These are phyloP conservation scores for Tragelaphus buxtoni DNA, from an alignment of 2,113 vertebrate genomes.

Conservation along the genomic window DNA sequence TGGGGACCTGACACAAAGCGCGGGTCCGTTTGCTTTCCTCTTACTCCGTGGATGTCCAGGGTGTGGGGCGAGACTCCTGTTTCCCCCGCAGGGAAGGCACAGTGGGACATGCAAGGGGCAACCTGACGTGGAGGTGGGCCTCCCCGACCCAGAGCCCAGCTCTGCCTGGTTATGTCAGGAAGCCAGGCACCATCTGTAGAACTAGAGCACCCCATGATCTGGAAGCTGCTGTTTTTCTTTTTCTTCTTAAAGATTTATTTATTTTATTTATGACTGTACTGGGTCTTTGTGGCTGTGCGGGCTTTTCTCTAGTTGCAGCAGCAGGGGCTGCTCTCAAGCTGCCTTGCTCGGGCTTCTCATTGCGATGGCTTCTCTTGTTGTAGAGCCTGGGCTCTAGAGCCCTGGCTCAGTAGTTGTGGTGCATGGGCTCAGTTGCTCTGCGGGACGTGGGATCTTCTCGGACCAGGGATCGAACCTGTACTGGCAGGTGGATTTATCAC, in stretches of 20 bases:
- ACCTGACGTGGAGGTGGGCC: not conserved
- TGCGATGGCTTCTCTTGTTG: not conserved
- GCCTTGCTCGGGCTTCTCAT: accelerated
- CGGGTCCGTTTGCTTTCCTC: not conserved
- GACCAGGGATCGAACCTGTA: not conserved
- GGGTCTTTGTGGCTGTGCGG: not conserved
- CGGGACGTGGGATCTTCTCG: not conserved
- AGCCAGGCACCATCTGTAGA: not conserved
- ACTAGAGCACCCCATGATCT: not conserved
- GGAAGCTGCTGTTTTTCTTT: not conserved
- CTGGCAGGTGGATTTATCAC: not conserved
- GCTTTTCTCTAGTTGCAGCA: not conserved
- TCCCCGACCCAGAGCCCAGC: accelerated
- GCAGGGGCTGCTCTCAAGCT: not conserved
- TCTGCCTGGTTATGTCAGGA: not conserved
- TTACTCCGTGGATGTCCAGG: accelerated
- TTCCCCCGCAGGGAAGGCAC: not conserved
- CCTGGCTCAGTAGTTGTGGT: not conserved
- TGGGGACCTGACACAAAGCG: accelerated
- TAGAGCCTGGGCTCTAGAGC: not conserved
- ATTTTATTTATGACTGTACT: not conserved
- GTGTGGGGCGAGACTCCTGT: not conserved
- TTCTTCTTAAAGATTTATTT: not conserved
- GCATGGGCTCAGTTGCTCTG: not conserved
- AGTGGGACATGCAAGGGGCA: not conserved